These are phyloP conservation scores for Drosophila truncata DNA, from an alignment of 1,140 invertebrate species.

Conservation along the genomic window DNA sequence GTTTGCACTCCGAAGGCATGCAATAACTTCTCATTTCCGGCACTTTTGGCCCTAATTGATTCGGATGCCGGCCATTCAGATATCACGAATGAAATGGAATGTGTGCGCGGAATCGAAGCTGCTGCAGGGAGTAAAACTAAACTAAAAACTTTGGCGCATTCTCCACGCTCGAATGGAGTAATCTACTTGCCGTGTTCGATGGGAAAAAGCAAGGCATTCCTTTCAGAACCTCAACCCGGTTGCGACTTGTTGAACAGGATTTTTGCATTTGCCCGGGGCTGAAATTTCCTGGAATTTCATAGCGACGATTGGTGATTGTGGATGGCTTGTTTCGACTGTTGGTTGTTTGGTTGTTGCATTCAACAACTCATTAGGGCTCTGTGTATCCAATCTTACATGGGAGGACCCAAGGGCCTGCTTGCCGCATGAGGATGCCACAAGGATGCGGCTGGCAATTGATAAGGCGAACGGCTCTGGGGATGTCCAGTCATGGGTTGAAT, in stretches of 20 bases:
- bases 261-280: constrained; percentile 58
- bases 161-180: constrained; percentile 22
- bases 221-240: constrained; percentile 3
- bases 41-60: constrained; percentile 65
- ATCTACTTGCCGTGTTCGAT: constrained; percentile 49
- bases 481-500: constrained; percentile 65
- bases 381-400: constrained; percentile 43
- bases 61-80: constrained; percentile 25
- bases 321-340: constrained; percentile 12
- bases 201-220: constrained; percentile 10
- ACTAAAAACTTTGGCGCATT: constrained; percentile 25
- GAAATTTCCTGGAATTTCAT: not conserved
- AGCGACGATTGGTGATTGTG: not conserved
- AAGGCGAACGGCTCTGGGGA: constrained; percentile 49
- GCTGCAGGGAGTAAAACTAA: constrained; percentile 5
- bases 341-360: constrained; percentile 55
- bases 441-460: constrained; percentile 60
- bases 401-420: constrained; percentile 2
- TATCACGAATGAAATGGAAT: not conserved
- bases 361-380: constrained; percentile 72
- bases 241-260: constrained; percentile 67
- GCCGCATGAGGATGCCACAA: constrained; percentile 20
- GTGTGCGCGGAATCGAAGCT: constrained; percentile 6
- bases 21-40: constrained; percentile 76
- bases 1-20: constrained; percentile 48